A percentile compares a stretch with the other conserved stretches of the same genome.
Evolutionary conservation across 2,888 invertebrate species (phyloP).

Genomic region (Diarsia rubi): DNA sequence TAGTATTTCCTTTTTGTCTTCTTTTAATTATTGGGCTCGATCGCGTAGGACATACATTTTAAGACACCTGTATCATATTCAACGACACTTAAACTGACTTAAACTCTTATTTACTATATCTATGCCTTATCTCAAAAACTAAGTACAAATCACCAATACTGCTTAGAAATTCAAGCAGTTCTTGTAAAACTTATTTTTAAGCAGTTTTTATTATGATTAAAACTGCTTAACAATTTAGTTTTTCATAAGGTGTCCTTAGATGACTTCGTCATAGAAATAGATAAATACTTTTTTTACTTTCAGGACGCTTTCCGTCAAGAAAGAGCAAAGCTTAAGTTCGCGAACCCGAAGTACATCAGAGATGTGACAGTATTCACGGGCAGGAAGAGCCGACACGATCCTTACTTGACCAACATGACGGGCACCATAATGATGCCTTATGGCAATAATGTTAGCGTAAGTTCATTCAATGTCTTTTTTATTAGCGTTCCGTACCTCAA

Average conservation of each 20-base stretch:
- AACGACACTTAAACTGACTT: no score
- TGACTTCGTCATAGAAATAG: not conserved
- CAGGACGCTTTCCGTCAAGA: slow-evolving; percentile 68
- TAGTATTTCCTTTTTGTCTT: not conserved
- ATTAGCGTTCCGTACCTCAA: no score
- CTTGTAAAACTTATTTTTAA: no score
- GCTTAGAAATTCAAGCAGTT: no score
- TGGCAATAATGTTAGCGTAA: slow-evolving; percentile 72
- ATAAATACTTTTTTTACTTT: not conserved
- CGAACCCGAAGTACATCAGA: slow-evolving; percentile 69
- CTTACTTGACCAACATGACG: slow-evolving; percentile 70
- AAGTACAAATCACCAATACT: not conserved
- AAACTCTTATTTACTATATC: no score
- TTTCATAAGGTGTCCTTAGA: not conserved
- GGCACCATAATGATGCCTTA: slow-evolving; percentile 59
- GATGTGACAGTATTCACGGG: slow-evolving; percentile 68
- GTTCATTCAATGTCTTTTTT: slow-evolving; percentile 37
- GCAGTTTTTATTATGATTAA: no score
- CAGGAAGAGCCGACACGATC: slow-evolving; percentile 63
- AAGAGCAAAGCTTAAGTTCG: slow-evolving; percentile 57
- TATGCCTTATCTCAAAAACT: not conserved
- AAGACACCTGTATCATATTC: not conserved
- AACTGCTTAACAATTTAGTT: not conserved
- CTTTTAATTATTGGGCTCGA: not conserved
- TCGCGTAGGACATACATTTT: not conserved